Evolutionary conservation across 2,113 vertebrate species (phyloP).

Genomic region (Trogon surrucura): DNA sequence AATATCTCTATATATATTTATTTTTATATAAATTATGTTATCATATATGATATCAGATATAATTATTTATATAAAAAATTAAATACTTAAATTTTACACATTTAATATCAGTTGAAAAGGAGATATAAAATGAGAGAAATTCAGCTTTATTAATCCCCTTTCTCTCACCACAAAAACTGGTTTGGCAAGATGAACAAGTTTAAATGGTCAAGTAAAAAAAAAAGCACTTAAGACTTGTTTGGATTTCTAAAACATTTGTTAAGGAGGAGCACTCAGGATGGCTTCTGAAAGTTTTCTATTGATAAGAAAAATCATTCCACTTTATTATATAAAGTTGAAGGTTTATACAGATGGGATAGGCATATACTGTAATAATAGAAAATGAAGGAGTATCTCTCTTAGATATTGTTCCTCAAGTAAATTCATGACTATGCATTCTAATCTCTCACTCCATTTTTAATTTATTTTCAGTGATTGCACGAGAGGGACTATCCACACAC

Average conservation of each 20-base stretch:
- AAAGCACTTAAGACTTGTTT: background rate
- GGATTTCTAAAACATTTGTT: background rate
- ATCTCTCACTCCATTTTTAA: background rate
- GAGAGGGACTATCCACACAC: background rate
- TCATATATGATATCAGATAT: background rate
- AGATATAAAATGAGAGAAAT: background rate
- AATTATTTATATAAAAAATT: background rate
- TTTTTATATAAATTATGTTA: too few species aligned
- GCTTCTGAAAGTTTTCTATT: background rate
- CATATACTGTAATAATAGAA: background rate
- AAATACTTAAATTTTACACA: background rate
- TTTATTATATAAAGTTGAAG: background rate
- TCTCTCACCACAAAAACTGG: background rate
- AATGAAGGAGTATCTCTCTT: background rate
- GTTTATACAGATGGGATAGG: background rate
- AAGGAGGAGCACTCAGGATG: background rate
- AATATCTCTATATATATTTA: too few species aligned
- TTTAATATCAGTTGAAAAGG: background rate
- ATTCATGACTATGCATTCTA: background rate
- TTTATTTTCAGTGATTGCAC: background rate
- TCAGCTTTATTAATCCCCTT: background rate
- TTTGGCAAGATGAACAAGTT: background rate
- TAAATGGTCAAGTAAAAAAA: background rate
- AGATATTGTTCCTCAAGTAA: accelerated
- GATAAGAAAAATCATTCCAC: background rate